Conservation (phyloP, 2,888 invertebrate genomes). For the Napeogenes sylphis region DNA sequence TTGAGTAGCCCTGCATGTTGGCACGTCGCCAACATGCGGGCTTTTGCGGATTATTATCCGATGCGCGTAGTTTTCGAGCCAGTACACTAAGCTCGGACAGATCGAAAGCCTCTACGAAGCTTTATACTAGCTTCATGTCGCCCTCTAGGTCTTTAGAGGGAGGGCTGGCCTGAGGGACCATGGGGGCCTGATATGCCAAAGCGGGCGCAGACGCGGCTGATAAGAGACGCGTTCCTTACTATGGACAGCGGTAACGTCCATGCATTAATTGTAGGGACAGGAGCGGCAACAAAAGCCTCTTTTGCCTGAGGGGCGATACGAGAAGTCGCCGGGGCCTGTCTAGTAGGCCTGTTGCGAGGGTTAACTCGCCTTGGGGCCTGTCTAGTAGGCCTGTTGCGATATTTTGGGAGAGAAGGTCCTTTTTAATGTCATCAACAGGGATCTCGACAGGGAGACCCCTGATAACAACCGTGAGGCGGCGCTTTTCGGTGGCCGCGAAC, state of each 20-base stretch:
- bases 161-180: not conserved
- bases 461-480: too few species aligned
- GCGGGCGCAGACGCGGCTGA: not conserved
- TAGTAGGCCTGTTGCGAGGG: not conserved
- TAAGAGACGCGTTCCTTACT: too few species aligned
- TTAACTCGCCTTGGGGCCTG: not conserved
- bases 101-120: not conserved
- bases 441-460: too few species aligned
- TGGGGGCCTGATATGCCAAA: not conserved
- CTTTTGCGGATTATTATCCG: not conserved
- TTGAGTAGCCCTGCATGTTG: too few species aligned
- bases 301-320: not conserved
- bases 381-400: not conserved
- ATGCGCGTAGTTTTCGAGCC: conserved; percentile 16
- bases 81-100: not conserved
- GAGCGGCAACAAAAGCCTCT: not conserved
- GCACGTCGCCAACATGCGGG: not conserved
- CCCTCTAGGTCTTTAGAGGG: not conserved
- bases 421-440: too few species aligned
- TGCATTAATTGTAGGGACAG: too few species aligned
- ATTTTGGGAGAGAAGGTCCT: not conserved
- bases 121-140: not conserved
- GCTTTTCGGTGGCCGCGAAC: too few species aligned
- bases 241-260: not conserved
- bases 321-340: not conserved